Conservation (phyloP, 2,113 vertebrate genomes). For the Sciurus niger region DNA sequence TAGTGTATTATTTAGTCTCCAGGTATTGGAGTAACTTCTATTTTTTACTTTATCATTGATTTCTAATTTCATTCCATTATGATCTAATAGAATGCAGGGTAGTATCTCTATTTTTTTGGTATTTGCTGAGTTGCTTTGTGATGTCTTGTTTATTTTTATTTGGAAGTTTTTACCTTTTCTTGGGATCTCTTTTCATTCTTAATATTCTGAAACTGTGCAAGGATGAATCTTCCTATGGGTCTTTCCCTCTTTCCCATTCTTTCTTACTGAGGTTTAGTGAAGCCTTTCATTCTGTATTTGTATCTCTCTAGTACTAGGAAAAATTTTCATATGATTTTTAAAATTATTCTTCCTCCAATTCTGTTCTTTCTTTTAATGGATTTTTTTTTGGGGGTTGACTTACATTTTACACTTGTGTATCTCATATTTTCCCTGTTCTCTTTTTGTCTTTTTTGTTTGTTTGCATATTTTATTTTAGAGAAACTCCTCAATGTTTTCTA, state of each 20-base stretch:
- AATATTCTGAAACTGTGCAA: slow-evolving; percentile 33
- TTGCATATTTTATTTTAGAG: neutral
- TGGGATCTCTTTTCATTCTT: neutral
- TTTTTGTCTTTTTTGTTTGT: neutral
- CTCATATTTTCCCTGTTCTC: neutral
- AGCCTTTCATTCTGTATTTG: neutral
- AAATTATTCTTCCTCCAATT: neutral
- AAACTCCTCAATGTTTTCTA: neutral
- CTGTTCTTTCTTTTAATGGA: slow-evolving; percentile 33
- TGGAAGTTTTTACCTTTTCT: neutral
- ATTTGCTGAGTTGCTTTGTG: too few species aligned
- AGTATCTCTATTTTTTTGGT: too few species aligned
- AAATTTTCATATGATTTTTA: neutral
- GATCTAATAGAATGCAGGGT: too few species aligned
- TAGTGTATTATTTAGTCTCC: too few species aligned
- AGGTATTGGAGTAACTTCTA: too few species aligned
- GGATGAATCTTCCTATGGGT: neutral
- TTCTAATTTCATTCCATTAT: too few species aligned
- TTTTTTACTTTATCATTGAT: too few species aligned
- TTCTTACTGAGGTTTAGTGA: neutral
- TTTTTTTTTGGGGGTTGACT: neutral
- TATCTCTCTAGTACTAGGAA: neutral
- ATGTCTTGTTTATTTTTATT: neutral
- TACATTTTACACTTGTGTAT: neutral
- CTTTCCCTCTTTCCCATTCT: slow-evolving; percentile 15